Evolutionary conservation across 2,113 vertebrate genomes (phyloP).

Genomic region (Eretmodus cyanostictus): DNA sequence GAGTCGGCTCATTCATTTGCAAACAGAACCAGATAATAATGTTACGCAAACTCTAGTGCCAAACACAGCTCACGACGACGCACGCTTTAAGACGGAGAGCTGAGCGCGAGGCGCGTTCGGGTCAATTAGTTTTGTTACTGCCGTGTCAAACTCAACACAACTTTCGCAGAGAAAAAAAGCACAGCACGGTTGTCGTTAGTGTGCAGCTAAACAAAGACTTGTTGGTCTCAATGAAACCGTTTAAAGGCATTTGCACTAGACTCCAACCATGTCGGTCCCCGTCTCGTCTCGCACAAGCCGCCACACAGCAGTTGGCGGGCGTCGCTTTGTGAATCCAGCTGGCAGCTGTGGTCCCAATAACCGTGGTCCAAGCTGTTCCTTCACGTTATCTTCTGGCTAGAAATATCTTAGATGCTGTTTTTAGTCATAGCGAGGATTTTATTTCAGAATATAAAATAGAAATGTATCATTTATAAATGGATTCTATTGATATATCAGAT

Average conservation of each 20-base stretch:
- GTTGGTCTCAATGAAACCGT: slow-evolving; percentile 41
- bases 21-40: slow-evolving; percentile 1
- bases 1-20: background rate
- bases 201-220: slow-evolving; percentile 13
- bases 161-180: background rate
- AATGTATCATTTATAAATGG: slow-evolving; percentile 68
- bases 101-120: background rate
- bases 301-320: background rate
- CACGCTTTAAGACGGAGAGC: background rate
- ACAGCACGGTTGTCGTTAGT: slow-evolving; percentile 9
- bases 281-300: background rate
- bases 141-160: slow-evolving; percentile 19
- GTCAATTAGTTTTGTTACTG: background rate
- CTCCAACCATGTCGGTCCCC: background rate
- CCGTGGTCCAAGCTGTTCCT: slow-evolving; percentile 37
- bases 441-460: slow-evolving; percentile 61
- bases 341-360: background rate
- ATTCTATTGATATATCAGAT: slow-evolving; percentile 61
- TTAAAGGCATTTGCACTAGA: background rate
- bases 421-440: slow-evolving; percentile 58
- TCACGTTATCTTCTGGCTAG: slow-evolving; percentile 16
- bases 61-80: slow-evolving; percentile 40
- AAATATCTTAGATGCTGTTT: slow-evolving; percentile 49
- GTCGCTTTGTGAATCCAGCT: background rate
- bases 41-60: slow-evolving; percentile 58